Conservation (phyloP, 2,888 invertebrate genomes). For the Acrobasis consociella region DNA sequence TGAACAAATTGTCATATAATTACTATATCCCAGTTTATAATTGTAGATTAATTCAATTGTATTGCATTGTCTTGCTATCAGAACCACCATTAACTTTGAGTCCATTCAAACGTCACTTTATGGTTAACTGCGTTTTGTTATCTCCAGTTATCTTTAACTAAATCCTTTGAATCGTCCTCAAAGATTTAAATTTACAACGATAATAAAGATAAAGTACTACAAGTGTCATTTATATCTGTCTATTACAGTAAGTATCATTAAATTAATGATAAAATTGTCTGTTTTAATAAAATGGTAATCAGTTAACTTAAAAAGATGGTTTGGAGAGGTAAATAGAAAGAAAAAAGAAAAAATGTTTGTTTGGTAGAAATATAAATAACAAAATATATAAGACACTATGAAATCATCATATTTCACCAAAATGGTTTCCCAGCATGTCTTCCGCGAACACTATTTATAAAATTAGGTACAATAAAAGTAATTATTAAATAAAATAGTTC, state of each 20-base stretch:
- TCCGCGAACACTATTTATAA: too few species aligned
- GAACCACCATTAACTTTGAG: constrained; percentile 8
- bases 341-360: too few species aligned
- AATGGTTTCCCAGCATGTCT: too few species aligned
- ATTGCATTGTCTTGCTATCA: constrained; percentile 6
- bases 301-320: too few species aligned
- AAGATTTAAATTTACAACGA: not conserved
- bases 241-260: not conserved
- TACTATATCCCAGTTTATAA: not conserved
- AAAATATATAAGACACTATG: too few species aligned
- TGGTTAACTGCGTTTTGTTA: not conserved
- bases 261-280: too few species aligned
- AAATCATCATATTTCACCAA: too few species aligned
- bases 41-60: not conserved
- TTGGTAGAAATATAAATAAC: too few species aligned
- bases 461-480: too few species aligned
- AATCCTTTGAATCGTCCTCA: not conserved
- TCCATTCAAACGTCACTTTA: not conserved
- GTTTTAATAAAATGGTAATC: too few species aligned
- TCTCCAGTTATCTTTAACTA: not conserved
- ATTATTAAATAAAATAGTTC: too few species aligned
- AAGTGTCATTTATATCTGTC: not conserved
- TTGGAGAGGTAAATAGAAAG: too few species aligned
- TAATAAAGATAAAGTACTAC: not conserved
- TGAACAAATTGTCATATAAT: not conserved